Conservation (phyloP, 2,113 vertebrate species). For the Osmerus eperlanus region DNA sequence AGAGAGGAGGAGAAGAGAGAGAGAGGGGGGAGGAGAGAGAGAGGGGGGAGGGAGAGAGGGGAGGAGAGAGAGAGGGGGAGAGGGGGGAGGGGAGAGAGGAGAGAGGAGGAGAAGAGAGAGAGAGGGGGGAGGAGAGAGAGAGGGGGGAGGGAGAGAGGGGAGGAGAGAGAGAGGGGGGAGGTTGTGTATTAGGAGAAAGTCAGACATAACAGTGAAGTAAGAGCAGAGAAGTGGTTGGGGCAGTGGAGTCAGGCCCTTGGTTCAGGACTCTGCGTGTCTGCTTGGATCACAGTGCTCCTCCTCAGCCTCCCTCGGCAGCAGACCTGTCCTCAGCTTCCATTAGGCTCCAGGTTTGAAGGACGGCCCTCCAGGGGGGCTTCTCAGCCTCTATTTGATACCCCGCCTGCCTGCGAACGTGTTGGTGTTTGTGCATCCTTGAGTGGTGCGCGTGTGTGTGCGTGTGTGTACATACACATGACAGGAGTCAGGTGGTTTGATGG, state of each 20-base stretch:
- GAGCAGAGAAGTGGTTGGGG: background rate
- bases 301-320: conserved; percentile 51
- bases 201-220: conserved; percentile 23
- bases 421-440: conserved; percentile 5
- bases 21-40: too few relatives aligned
- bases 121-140: too few relatives aligned
- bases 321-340: conserved; percentile 46
- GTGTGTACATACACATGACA: too few relatives aligned
- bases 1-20: too few relatives aligned
- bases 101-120: too few relatives aligned
- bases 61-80: too few relatives aligned
- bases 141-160: too few relatives aligned
- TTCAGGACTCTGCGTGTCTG: conserved; percentile 30
- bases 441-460: background rate
- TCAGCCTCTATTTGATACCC: conserved; percentile 24
- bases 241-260: too few relatives aligned
- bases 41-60: too few relatives aligned
- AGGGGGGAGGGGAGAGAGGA: too few relatives aligned
- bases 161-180: conserved; percentile 6
- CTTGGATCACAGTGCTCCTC: conserved; percentile 45
- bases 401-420: background rate
- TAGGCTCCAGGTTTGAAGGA: conserved; percentile 39
- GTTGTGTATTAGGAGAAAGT: conserved; percentile 46
- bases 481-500: too few relatives aligned
- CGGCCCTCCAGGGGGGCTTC: conserved; percentile 32